Evolutionary conservation across 2,113 vertebrate genomes (phyloP).

Genomic region (Pica pica): DNA sequence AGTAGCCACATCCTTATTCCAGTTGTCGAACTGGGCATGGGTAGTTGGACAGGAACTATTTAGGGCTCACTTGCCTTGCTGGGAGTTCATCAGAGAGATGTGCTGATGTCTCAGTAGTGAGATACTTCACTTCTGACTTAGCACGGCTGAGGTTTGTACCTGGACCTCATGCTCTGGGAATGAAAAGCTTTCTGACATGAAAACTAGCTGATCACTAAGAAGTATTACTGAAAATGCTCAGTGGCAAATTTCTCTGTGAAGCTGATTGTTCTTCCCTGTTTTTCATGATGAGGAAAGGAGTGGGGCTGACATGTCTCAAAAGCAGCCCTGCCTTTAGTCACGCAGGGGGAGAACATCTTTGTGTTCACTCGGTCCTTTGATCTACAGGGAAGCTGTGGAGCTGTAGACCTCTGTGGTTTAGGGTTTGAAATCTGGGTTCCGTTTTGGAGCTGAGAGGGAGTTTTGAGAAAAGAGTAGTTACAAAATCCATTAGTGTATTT

Average conservation of each 20-base stretch:
- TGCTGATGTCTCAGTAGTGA: neutral
- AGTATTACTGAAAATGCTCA: conserved; percentile 10
- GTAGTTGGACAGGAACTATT: neutral
- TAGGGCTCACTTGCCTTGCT: neutral
- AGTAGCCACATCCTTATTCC: neutral
- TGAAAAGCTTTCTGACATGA: conserved; percentile 17
- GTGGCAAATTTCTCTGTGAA: conserved; percentile 27
- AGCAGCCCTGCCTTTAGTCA: conserved; percentile 30
- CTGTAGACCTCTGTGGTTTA: neutral
- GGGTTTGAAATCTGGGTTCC: conserved; percentile 36
- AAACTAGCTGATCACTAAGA: conserved; percentile 18
- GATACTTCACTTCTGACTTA: neutral
- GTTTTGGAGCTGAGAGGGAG: conserved; percentile 6
- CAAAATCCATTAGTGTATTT: neutral
- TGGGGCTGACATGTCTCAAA: conserved; percentile 6
- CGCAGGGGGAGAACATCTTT: neutral
- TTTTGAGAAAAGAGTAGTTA: neutral
- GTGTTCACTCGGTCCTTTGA: neutral
- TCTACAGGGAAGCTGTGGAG: neutral
- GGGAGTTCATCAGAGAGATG: neutral
- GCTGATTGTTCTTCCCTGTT: conserved; percentile 42
- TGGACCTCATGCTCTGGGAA: neutral
- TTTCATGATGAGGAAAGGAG: conserved; percentile 42
- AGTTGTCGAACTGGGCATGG: neutral
- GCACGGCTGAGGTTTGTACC: neutral